phyloP scores from a whole-genome alignment of 1,140 invertebrate genomes.

The Leguminivora glycinivorella region DNA sequence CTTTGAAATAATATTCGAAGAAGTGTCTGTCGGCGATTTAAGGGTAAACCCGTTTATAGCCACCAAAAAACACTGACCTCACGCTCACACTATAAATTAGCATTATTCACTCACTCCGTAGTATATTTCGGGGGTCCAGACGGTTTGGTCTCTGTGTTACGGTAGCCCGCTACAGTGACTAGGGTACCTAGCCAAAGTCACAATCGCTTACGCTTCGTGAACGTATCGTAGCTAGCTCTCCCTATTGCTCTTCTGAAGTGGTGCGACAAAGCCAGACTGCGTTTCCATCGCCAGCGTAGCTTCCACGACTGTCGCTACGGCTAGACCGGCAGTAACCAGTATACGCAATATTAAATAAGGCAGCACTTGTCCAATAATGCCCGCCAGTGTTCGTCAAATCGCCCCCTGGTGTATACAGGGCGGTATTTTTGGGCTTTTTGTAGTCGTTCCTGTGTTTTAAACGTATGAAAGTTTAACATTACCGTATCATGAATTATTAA shows the following conservation, averaged over 20 bases:
- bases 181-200: too few relatives aligned
- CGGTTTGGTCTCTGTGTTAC: background rate
- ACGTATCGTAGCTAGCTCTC: too few relatives aligned
- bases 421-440: conserved; percentile 9
- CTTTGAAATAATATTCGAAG: too few relatives aligned
- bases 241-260: too few relatives aligned
- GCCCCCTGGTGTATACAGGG: conserved; percentile 13
- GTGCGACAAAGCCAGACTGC: too few relatives aligned
- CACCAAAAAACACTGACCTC: background rate
- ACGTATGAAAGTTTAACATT: background rate
- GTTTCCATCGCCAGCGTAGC: too few relatives aligned
- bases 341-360: conserved; percentile 28
- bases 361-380: conserved; percentile 29
- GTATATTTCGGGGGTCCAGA: background rate
- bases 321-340: too few relatives aligned
- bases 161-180: background rate
- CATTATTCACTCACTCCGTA: background rate
- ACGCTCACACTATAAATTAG: background rate
- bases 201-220: too few relatives aligned
- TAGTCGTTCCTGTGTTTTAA: conserved; percentile 3
- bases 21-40: too few relatives aligned
- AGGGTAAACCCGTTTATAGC: too few relatives aligned
- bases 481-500: background rate
- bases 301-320: too few relatives aligned
- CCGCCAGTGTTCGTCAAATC: conserved; percentile 26